phyloP scores from a whole-genome alignment of 1,140 invertebrate genomes.

The Drosophila lini region DNA sequence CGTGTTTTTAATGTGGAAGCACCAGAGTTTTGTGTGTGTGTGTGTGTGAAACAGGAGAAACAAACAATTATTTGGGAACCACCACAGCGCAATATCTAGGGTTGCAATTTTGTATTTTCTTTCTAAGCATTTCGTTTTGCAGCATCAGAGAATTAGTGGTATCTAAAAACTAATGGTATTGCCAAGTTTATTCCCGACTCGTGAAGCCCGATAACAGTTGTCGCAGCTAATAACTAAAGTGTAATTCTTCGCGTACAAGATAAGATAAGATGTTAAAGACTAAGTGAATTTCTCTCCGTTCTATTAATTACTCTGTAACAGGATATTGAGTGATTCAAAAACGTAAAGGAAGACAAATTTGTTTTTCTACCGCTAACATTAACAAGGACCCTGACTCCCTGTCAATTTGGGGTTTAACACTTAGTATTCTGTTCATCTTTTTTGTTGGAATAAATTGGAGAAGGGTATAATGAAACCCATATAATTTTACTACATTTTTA shows the following conservation, averaged over 20 bases:
- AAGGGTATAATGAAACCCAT: no score
- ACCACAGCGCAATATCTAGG: conserved; percentile 2
- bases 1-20: conserved; percentile 18
- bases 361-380: neutral
- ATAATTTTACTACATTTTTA: no score
- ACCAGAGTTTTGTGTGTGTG: conserved; percentile 9
- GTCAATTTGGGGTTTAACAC: no score
- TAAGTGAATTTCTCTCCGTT: no score
- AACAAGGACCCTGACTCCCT: neutral
- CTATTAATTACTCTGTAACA: conserved; percentile 1
- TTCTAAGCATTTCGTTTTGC: conserved; percentile 2
- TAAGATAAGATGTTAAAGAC: conserved; percentile 10
- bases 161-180: neutral
- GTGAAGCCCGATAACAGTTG: neutral
- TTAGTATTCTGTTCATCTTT: no score
- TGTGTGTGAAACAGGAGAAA: neutral
- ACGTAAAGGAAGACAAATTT: neutral
- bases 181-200: neutral
- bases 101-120: conserved; percentile 4
- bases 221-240: neutral
- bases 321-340: neutral
- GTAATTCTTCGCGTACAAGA: neutral
- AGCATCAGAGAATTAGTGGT: conserved; percentile 11
- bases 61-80: neutral
- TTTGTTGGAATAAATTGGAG: no score